Conservation (phyloP, 2,113 vertebrate species). For the Aramus guarauna region DNA sequence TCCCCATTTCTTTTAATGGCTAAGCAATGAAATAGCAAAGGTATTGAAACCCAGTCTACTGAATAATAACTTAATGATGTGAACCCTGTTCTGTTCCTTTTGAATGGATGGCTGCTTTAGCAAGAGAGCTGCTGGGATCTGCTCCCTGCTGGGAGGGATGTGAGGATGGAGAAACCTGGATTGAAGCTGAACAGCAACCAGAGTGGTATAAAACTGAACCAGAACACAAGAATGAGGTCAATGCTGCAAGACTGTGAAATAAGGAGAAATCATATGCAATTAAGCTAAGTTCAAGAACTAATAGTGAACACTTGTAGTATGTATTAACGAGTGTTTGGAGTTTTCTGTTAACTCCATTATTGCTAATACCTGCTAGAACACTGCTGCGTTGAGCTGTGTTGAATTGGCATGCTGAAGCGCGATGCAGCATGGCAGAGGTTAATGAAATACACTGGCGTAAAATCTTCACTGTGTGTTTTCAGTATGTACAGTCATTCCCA, state of each 20-base stretch:
- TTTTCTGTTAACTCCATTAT: neutral
- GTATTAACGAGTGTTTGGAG: constrained; percentile 23
- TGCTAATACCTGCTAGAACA: constrained; percentile 8
- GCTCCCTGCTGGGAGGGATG: constrained; percentile 7
- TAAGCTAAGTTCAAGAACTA: constrained; percentile 28
- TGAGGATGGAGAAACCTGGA: constrained; percentile 1
- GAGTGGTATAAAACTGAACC: neutral
- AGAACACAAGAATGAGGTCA: neutral
- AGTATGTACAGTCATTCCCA: neutral
- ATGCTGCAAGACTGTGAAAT: neutral
- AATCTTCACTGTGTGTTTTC: neutral
- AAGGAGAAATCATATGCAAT: neutral
- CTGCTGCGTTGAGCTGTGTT: neutral
- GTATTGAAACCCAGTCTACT: constrained; percentile 39
- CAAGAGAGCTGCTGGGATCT: constrained; percentile 21
- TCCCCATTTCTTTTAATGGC: neutral
- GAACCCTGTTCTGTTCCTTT: constrained; percentile 30
- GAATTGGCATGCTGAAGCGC: neutral
- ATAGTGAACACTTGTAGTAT: neutral
- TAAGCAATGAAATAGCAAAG: neutral
- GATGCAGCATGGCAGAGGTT: neutral
- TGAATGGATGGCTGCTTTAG: constrained; percentile 47
- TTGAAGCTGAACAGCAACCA: neutral
- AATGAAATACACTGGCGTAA: neutral
- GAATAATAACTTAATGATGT: constrained; percentile 34